Evolutionary conservation across 1,140 invertebrate genomes (phyloP).

Genomic region (Armadillidium nasatum): DNA sequence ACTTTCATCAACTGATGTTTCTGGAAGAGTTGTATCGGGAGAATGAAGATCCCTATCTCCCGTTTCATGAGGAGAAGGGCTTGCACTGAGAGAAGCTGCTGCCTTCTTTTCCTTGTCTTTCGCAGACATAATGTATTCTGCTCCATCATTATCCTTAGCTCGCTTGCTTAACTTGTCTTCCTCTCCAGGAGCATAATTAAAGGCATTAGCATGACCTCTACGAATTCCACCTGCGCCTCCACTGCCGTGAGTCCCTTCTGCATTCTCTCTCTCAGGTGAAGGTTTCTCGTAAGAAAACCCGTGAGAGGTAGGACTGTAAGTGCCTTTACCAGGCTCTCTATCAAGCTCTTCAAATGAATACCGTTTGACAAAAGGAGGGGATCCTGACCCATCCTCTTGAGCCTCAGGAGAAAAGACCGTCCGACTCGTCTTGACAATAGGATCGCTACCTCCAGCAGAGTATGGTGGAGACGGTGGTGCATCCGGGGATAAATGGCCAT

Average conservation of each 20-base stretch:
- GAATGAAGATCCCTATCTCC: not conserved
- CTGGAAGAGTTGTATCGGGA: slow-evolving; percentile 24
- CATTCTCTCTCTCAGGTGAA: slow-evolving; percentile 6
- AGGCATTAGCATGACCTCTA: slow-evolving; percentile 35
- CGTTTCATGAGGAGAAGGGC: not conserved
- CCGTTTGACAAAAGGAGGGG: slow-evolving; percentile 34
- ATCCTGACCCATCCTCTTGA: slow-evolving; percentile 25
- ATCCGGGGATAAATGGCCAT: not conserved
- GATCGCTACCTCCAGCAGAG: slow-evolving; percentile 26
- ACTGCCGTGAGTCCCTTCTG: not conserved
- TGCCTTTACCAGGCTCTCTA: slow-evolving; percentile 27
- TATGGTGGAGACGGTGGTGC: not conserved
- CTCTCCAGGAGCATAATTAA: slow-evolving; percentile 43
- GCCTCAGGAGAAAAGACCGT: slow-evolving; percentile 26
- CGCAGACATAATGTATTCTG: not conserved
- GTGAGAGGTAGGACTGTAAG: slow-evolving; percentile 30
- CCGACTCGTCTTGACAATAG: slow-evolving; percentile 32
- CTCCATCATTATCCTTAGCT: not conserved
- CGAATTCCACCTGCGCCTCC: slow-evolving; percentile 19
- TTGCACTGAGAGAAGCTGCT: not conserved
- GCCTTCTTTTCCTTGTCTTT: not conserved
- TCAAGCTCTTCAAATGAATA: slow-evolving; percentile 43
- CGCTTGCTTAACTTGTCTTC: not conserved
- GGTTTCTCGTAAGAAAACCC: slow-evolving; percentile 36
- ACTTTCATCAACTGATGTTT: slow-evolving; percentile 31